Evolutionary conservation across 92 coral and sea anemone species (phyloP), one percentile per base, ranked within the genome.

Genomic region (Phenganax marumi): DNA sequence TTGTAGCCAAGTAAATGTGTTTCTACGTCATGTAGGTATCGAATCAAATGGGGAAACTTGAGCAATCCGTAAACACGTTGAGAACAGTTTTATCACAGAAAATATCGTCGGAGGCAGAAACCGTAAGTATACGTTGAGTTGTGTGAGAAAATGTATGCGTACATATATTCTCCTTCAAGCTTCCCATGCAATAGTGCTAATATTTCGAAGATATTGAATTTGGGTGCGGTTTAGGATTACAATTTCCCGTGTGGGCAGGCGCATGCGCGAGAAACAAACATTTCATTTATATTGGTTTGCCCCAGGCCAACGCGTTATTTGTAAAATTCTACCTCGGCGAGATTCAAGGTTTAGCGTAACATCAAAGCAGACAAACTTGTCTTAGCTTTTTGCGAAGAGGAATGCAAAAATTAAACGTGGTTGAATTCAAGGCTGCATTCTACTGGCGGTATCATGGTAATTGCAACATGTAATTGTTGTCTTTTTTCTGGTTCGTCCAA

Each of bases 21-120:
- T 49, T 21, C 43, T 52, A 53, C 55, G 2, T 33, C 43, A 33
- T 26, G 0, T 80, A 95, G 98, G 85, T 93, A 16, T 88, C 90
- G 25, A 81, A 96, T 14, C 97, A 95, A 78, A 83, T 92, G 57
- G 91, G 79, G 73, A 95, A 95, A 83, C 83, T 96, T 33, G 99
- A 96, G 49, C 88, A 90, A 58, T 92, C 99, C 10, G 96, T 96
- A 43, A 91, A 92, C 81, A 95, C 98, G 0, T 75, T 96, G 69
- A 84, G 97, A 25, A 92, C 97, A 10, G 99, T 96, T 22, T 75
- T 96, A 77, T 85, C 99, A 12, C 99, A 96, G 87, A 96, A 96
- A 84, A 96, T 96, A 66, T 87, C 88, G 39, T 92, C 96, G 51
- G 99, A 96, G 77, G 97, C 99, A n/a, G 91, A 96, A 81, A 92